phyloP scores from a whole-genome alignment of 2,797 vertebrate genomes.

The Peromyscus eremicus region DNA sequence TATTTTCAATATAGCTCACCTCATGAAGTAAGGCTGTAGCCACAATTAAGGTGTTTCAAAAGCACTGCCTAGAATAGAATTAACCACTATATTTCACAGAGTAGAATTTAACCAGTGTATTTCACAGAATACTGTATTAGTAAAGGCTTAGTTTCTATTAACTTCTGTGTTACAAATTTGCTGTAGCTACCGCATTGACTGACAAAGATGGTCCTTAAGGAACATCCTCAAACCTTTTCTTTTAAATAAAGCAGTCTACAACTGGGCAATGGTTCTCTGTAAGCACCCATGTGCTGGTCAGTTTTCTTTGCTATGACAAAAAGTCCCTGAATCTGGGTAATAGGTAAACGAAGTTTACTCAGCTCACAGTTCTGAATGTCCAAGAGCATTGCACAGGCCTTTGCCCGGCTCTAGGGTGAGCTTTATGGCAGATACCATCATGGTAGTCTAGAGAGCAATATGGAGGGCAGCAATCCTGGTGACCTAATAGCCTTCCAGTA shows the following conservation, averaged over 20 bases:
- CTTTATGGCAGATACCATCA: not conserved
- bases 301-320: not conserved
- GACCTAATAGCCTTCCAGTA: not conserved
- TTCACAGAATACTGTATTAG: not conserved
- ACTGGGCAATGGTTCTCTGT: slow-evolving; percentile 36
- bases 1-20: slow-evolving; percentile 18
- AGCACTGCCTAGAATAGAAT: slow-evolving; percentile 24
- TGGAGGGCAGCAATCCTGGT: not conserved
- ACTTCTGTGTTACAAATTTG: slow-evolving; percentile 1
- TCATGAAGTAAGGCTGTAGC: slow-evolving; percentile 23
- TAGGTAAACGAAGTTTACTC: not conserved
- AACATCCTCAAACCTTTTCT: not conserved
- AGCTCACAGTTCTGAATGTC: not conserved
- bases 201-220: slow-evolving; percentile 34
- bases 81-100: not conserved
- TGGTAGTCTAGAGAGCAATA: not conserved
- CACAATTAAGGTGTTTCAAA: slow-evolving; percentile 41
- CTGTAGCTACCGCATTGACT: not conserved
- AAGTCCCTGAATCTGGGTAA: not conserved
- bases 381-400: not conserved
- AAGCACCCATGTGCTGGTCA: not conserved
- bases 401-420: not conserved
- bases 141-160: slow-evolving; percentile 8
- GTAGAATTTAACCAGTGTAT: not conserved
- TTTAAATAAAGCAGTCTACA: not conserved